Percentiles rank a stretch among this genome's conserved stretches.
These are phyloP conservation scores for Lichenostomus cassidix DNA, from an alignment of 2,113 vertebrate species.

Conservation along the genomic window DNA sequence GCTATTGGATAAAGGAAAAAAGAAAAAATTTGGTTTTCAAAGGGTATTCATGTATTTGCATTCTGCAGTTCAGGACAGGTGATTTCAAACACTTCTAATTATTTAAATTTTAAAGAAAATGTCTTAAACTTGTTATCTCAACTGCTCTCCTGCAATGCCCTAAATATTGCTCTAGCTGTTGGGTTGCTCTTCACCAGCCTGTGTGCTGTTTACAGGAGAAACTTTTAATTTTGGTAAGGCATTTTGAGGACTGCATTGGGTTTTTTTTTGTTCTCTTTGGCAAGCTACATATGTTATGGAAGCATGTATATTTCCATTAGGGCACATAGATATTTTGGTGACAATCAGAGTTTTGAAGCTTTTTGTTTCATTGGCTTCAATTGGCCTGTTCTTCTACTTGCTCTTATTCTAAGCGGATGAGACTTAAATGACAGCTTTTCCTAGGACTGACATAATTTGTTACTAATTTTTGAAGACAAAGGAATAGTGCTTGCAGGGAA, in stretches of 20 bases:
- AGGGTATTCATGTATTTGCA: background rate
- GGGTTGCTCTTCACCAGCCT: background rate
- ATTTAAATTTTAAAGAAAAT: background rate
- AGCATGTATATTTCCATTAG: background rate
- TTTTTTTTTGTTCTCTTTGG: background rate
- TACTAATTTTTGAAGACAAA: background rate
- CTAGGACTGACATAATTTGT: background rate
- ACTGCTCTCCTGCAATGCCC: background rate
- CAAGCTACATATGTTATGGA: background rate
- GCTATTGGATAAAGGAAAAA: background rate
- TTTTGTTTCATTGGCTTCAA: background rate
- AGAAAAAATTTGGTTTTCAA: background rate
- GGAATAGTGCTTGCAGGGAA: background rate
- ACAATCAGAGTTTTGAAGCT: background rate
- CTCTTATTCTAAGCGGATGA: background rate
- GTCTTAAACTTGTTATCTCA: background rate
- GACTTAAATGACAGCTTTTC: background rate
- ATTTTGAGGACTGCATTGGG: background rate
- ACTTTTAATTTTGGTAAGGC: background rate
- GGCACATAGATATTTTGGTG: background rate
- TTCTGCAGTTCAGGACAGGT: background rate
- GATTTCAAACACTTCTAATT: background rate
- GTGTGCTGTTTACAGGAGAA: background rate
- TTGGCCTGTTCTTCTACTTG: background rate
- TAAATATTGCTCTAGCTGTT: background rate